Base-by-base conservation (phyloP, 1,140 invertebrate genomes). In the Drosophila nannoptera region DNA sequence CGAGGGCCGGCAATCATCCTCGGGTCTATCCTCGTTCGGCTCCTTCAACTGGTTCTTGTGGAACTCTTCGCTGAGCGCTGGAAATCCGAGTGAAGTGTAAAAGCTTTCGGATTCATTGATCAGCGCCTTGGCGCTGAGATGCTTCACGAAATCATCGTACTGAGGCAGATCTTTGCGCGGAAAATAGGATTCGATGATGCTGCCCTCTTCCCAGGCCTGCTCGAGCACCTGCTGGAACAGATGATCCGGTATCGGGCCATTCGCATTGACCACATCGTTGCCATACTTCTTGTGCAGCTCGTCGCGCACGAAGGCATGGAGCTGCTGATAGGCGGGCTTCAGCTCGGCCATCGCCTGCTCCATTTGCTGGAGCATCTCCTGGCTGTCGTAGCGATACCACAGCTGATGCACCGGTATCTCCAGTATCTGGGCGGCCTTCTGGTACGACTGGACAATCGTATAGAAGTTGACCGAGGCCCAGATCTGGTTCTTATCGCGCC, bases 211-310 rank as follows among this genome's bases (percentile, higher is more conserved):
- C 87, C 87, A 89, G 33, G 78, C 84, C 68, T 89, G 88, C 36
- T 84, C 80, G 7, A 84, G 40, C 0, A 88, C 87, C 71, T 89
- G 83, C 55, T 89, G 94, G 73, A 96, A 90, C 1, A 98, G 89
- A 92, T 98, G 97, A 4, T 96, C 96, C 0, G 97, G 97, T 64
- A 98, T 97, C 0, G 95, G 95, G 7, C 95, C 95, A 53, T 92
- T 92, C 4, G 91, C 91, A 4, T 92, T 91, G 0, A 95, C 90
- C 2, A 95, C 89, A 8, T 92, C 87, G 8, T 92, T 92, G 0
- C 95, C 95, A 78, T 96, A 96, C 76, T 94, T 93, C 76, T 93
- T 90, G 9, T 92, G 90, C 11, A 98, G 90, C 60, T 94, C 92
- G 31, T 92, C 90, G 33, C 96, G 91, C 0, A 97, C 94, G 76